These are phyloP conservation scores for Ptilodon capucinus DNA, from an alignment of 2,888 invertebrate genomes.

Conservation along the genomic window DNA sequence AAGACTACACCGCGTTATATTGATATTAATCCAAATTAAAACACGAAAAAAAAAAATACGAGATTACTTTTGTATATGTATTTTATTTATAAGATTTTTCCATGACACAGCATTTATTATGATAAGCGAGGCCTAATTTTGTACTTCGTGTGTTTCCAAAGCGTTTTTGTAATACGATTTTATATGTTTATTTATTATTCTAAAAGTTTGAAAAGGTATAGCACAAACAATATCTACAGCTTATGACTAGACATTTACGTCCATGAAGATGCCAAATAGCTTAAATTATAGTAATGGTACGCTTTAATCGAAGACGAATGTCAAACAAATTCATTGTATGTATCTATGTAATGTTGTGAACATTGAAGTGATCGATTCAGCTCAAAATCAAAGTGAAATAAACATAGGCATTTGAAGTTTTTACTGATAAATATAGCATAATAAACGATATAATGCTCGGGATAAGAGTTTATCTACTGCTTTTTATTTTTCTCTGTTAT, in stretches of 20 bases:
- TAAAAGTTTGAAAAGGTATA: conserved; percentile 34
- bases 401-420: conserved; percentile 44
- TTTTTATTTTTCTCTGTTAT: conserved; percentile 46
- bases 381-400: conserved; percentile 58
- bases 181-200: conserved; percentile 42
- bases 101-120: conserved; percentile 78
- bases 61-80: conserved; percentile 57
- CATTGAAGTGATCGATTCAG: conserved; percentile 47
- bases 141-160: conserved; percentile 49
- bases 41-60: conserved; percentile 36
- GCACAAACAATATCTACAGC: conserved; percentile 61
- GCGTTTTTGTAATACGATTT: conserved; percentile 47
- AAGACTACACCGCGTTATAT: conserved; percentile 60
- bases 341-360: conserved; percentile 38
- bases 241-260: conserved; percentile 68
- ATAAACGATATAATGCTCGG: conserved; percentile 33
- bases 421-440: conserved; percentile 63
- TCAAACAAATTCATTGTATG: conserved; percentile 42
- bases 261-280: conserved; percentile 81
- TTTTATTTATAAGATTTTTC: conserved; percentile 67
- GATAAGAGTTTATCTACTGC: conserved; percentile 26
- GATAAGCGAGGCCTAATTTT: conserved; percentile 77
- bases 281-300: conserved; percentile 66
- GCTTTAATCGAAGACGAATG: conserved; percentile 46
- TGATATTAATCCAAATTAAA: conserved; percentile 35